Percentiles rank a stretch among this genome's conserved stretches.
Evolutionary conservation across 2,888 invertebrate species (phyloP).

Genomic region (Calameuta pallipes): DNA sequence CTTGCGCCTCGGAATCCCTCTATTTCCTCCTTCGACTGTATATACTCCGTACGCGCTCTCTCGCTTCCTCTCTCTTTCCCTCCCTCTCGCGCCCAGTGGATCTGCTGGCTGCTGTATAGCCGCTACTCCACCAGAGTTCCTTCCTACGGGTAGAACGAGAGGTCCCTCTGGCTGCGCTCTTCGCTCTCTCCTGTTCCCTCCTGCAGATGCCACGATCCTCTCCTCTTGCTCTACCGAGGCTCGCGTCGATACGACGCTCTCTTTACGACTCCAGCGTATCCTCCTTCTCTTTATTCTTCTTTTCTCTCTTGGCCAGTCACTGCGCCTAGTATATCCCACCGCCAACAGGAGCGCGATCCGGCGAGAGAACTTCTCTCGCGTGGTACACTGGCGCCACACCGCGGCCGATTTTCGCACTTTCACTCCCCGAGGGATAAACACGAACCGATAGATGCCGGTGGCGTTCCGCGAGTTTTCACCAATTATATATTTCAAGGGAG

Average conservation of each 20-base stretch:
- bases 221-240: background rate
- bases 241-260: background rate
- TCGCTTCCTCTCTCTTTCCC: constrained; percentile 17
- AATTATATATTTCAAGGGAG: background rate
- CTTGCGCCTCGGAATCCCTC: constrained; percentile 13
- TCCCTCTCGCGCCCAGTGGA: constrained; percentile 5
- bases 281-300: constrained; percentile 6
- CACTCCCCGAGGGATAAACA: background rate
- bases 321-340: background rate
- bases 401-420: constrained; percentile 12
- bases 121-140: background rate
- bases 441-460: background rate
- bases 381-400: constrained; percentile 20
- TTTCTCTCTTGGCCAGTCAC: background rate
- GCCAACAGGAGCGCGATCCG: background rate
- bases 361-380: background rate
- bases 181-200: background rate
- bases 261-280: background rate
- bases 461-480: background rate
- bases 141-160: background rate
- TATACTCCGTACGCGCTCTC: constrained; percentile 11
- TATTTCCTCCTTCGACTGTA: background rate
- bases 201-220: background rate
- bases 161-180: background rate
- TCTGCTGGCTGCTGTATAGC: background rate